Conservation (phyloP, 2,113 vertebrate species). For the Oncorhynchus kisutch region DNA sequence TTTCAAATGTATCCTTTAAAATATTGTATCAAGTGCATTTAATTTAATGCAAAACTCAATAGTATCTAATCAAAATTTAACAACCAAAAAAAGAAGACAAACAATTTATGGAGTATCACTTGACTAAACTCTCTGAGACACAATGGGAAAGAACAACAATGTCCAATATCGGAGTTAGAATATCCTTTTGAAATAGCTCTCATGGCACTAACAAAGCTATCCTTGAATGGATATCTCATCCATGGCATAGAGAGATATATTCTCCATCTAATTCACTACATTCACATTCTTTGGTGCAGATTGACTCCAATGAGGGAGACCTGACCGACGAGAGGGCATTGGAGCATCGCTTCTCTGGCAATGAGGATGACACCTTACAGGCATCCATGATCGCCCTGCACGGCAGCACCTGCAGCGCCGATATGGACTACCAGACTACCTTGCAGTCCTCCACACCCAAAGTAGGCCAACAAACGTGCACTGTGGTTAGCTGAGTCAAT, state of each 20-base stretch:
- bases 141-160: too few species aligned
- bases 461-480: constrained; percentile 64
- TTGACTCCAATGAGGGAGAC: constrained; percentile 83
- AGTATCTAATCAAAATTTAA: too few species aligned
- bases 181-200: too few species aligned
- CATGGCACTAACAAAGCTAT: background rate
- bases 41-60: too few species aligned
- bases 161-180: too few species aligned
- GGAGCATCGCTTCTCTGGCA: constrained; percentile 71
- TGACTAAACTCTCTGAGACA: too few species aligned
- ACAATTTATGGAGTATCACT: too few species aligned
- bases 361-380: constrained; percentile 79
- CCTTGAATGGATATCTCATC: constrained; percentile 22
- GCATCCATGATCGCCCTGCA: constrained; percentile 80
- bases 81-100: too few species aligned
- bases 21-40: too few species aligned
- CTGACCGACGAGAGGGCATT: constrained; percentile 77
- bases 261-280: constrained; percentile 7
- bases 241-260: background rate
- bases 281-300: constrained; percentile 71
- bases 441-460: constrained; percentile 76
- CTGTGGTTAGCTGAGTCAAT: background rate
- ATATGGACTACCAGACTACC: constrained; percentile 67
- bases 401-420: constrained; percentile 74
- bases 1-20: too few species aligned